phyloP scores from a whole-genome alignment of 2,113 vertebrate genomes.

The Heterotilapia buettikoferi region DNA sequence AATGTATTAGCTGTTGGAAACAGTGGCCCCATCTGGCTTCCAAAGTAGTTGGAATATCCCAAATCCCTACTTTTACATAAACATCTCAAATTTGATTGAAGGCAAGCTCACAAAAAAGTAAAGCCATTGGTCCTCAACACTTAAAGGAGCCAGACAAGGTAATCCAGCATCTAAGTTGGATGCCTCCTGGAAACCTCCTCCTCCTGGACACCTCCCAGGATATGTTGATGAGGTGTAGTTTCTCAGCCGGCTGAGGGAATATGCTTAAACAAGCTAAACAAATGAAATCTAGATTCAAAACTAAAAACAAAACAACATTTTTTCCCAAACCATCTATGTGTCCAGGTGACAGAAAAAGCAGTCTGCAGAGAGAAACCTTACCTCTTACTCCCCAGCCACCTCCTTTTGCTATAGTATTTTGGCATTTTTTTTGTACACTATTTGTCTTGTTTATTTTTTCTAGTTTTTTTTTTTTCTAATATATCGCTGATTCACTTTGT shows the following conservation, averaged over 20 bases:
- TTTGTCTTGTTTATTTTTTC: background rate
- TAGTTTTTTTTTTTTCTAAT: background rate
- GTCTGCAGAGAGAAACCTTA: background rate
- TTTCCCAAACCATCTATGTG: background rate
- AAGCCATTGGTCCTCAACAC: background rate
- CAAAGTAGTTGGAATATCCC: background rate
- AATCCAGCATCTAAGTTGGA: background rate
- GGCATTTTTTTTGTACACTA: background rate
- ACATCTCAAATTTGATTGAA: background rate
- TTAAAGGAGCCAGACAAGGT: background rate
- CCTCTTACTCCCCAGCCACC: background rate
- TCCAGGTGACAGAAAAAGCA: rapidly evolving
- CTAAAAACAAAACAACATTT: background rate
- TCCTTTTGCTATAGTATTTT: background rate
- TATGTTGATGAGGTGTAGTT: background rate
- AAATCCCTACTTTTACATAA: background rate
- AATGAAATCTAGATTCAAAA: background rate
- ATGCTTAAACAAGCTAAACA: background rate
- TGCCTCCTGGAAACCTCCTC: background rate
- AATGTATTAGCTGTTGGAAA: background rate
- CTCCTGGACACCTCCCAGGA: background rate
- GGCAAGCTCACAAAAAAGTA: background rate
- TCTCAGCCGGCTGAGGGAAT: background rate
- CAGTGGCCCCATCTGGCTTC: background rate
- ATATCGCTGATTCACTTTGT: background rate